A percentile compares a stretch with the other conserved stretches of the same genome.
These are phyloP conservation scores for Caenorhabditis plicata DNA, from an alignment of 2,888 invertebrate species.

Conservation along the genomic window DNA sequence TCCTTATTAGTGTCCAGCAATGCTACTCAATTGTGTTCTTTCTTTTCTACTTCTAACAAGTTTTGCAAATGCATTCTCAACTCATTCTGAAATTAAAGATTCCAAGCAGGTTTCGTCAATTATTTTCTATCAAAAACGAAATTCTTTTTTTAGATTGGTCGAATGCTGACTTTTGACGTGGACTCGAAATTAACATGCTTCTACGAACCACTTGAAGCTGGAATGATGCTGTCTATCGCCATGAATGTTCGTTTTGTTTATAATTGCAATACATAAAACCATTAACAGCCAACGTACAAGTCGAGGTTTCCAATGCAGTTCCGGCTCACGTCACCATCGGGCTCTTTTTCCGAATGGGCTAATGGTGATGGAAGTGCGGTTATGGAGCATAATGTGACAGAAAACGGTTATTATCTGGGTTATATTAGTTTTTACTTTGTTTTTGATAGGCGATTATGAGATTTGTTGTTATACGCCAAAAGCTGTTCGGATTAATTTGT, in stretches of 20 bases:
- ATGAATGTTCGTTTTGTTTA: conserved; percentile 24
- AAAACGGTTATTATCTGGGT: conserved; percentile 21
- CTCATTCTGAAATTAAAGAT: conserved; percentile 10
- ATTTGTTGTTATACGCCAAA: conserved; percentile 40
- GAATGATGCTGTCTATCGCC: conserved; percentile 29
- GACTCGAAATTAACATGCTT: conserved; percentile 35
- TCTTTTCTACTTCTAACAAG: no score
- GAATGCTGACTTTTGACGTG: conserved; percentile 17
- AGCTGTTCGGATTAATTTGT: conserved; percentile 33
- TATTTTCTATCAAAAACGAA: neutral
- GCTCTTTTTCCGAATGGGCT: conserved; percentile 43
- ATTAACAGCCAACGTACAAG: conserved; percentile 26
- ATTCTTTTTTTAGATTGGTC: conserved; percentile 9
- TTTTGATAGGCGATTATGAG: conserved; percentile 37
- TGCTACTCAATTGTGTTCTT: conserved; percentile 12
- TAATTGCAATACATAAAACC: neutral
- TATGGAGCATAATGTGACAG: conserved; percentile 40
- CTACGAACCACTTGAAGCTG: conserved; percentile 33
- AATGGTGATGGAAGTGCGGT: conserved; percentile 41
- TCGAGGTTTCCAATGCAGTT: conserved; percentile 37
- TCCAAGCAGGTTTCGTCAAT: conserved; percentile 23
- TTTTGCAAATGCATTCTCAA: conserved; percentile 6
- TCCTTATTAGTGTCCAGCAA: neutral
- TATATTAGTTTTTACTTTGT: neutral
- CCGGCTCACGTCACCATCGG: conserved; percentile 40